These are phyloP conservation scores for Ceratina japonica DNA, from an alignment of 1,140 invertebrate genomes.

Conservation along the genomic window DNA sequence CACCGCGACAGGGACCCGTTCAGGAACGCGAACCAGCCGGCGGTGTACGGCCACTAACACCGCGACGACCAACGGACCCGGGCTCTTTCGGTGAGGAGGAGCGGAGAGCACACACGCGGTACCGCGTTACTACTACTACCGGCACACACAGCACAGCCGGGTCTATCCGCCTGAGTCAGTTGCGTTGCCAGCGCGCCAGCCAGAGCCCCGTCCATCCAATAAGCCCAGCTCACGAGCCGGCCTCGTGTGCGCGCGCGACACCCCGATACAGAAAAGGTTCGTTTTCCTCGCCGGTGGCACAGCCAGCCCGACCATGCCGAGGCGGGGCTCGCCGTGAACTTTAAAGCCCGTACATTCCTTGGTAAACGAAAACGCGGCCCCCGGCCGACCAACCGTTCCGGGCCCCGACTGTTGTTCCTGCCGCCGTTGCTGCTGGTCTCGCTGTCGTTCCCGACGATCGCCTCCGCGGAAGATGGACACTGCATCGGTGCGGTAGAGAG, in stretches of 20 bases:
- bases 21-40: conserved; percentile 40
- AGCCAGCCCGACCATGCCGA: conserved; percentile 57
- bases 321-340: conserved; percentile 57
- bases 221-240: conserved; percentile 67
- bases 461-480: conserved; percentile 63
- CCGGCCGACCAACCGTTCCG: conserved; percentile 36
- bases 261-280: conserved; percentile 53
- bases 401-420: conserved; percentile 20
- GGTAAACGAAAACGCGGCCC: conserved; percentile 28
- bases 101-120: conserved; percentile 48
- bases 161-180: conserved; percentile 62
- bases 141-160: conserved; percentile 58
- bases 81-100: neutral
- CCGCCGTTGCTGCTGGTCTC: neutral
- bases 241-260: conserved; percentile 64
- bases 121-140: conserved; percentile 46
- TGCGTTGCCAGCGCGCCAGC: conserved; percentile 68
- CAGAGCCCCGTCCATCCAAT: conserved; percentile 52
- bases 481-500: conserved; percentile 49
- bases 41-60: conserved; percentile 41
- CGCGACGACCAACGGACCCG: conserved; percentile 33
- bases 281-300: conserved; percentile 57
- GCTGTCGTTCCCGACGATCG: conserved; percentile 41
- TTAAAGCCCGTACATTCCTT: conserved; percentile 31
- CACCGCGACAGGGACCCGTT: conserved; percentile 47